Conservation (phyloP, 2,888 invertebrate genomes). For the Caenorhabditis sp. region DNA sequence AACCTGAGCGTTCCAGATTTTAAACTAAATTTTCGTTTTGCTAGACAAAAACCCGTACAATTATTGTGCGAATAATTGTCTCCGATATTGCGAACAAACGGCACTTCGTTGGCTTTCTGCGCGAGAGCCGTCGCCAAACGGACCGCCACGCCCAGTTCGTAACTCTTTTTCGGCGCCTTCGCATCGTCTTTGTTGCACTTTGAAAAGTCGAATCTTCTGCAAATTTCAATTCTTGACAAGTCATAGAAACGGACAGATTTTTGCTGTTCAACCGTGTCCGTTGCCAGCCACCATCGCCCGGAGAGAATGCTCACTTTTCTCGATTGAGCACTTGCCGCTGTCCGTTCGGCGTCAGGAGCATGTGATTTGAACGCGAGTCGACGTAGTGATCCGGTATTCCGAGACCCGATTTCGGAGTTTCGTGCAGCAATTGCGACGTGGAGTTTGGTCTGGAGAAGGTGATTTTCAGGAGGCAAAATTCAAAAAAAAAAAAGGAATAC, state of each 20-base stretch:
- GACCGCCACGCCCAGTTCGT: constrained; percentile 28
- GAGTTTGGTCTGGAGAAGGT: background rate
- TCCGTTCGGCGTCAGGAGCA: constrained; percentile 58
- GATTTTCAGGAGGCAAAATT: no score
- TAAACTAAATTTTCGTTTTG: no score
- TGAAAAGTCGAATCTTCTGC: constrained; percentile 49
- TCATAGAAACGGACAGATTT: background rate
- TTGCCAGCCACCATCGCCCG: no score
- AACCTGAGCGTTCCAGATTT: background rate
- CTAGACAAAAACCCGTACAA: constrained; percentile 27
- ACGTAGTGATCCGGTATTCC: constrained; percentile 59
- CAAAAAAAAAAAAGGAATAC: background rate
- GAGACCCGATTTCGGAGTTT: constrained; percentile 58
- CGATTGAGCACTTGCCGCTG: constrained; percentile 57
- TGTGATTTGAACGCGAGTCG: constrained; percentile 55
- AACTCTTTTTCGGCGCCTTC: constrained; percentile 4
- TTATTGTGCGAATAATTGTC: constrained; percentile 15
- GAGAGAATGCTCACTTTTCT: constrained; percentile 50
- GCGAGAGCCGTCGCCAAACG: constrained; percentile 17
- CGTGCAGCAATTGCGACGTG: constrained; percentile 32
- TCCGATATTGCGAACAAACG: constrained; percentile 9
- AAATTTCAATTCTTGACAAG: background rate
- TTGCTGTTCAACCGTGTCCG: no score
- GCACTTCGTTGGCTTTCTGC: constrained; percentile 23
- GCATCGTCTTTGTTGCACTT: constrained; percentile 33